Base-by-base conservation (phyloP, 2,888 invertebrate genomes). In the Agrochola litura region DNA sequence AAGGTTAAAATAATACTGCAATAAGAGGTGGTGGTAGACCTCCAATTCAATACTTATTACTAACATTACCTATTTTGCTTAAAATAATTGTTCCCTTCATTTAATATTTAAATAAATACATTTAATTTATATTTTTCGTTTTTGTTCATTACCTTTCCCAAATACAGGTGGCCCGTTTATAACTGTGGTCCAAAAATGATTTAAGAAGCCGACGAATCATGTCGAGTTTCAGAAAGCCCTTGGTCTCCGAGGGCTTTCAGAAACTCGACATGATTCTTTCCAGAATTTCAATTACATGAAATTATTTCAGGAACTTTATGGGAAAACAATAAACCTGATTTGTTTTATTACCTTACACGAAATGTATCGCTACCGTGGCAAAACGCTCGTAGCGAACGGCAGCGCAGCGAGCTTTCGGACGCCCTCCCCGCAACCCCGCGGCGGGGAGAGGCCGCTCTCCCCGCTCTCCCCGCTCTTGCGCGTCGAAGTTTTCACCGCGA, bases 31-130 rank as follows among this genome's bases (percentile, higher is more conserved):
- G 52, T 22, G 30, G 16, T 37, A 10, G 37, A 37, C n/a, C 41
- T 68, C 68, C 16, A 41, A 19, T 58, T 12, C n/a, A 68, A 41
- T 58, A 41, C 56, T 68, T 41, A 19, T 41, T 41, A 68, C 19
- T 58, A 56, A 41, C 58, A 58, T 41, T 58, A 41, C 19, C 19
- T 68, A 68, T 12, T n/a, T n/a, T 41, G 41, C 56, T 41, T 68
- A 68, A 56, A 37, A 56, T 41, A 19, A 41, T 37, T 54, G n/a
- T n/a, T 19, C 10, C 19, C 19, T 68, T 56, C 56, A 56, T 52
- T 6, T 16, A 52, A 16, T 58, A 68, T 58, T 68, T 58, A 58
- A 68, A 41, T 58, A 68, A 68, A 68, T 41, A 16, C 68, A 16
- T 6, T 37, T 52, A 10, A 6, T n/a, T 66, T 12, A 4, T 10